These are phyloP conservation scores for Eulemur macaco DNA, from an alignment of 2,113 vertebrate genomes.

Conservation along the genomic window DNA sequence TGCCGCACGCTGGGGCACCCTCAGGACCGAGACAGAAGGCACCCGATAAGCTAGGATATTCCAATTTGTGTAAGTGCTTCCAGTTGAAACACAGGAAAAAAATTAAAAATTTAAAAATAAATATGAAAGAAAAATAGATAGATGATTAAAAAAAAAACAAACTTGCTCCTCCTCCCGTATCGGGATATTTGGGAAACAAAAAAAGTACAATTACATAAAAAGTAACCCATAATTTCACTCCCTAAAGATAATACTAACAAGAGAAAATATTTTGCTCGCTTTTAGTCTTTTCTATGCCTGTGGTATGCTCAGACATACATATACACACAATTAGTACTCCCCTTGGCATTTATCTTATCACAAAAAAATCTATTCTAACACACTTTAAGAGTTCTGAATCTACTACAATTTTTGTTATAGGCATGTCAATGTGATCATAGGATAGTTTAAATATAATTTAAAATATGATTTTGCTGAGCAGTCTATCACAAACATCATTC, in stretches of 20 bases:
- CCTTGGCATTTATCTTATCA: neutral
- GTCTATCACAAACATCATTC: neutral
- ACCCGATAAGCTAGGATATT: neutral
- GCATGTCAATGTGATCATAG: neutral
- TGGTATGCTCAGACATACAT: fast-evolving
- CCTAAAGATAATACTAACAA: neutral
- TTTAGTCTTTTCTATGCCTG: neutral
- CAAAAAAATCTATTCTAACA: neutral
- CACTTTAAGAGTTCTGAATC: neutral
- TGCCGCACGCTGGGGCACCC: neutral
- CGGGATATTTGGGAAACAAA: conserved; percentile 14
- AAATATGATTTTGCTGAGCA: neutral
- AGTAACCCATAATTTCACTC: neutral
- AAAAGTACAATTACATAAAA: neutral
- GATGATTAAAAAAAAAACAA: neutral
- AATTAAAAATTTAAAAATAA: neutral
- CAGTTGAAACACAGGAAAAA: neutral
- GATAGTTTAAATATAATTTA: neutral
- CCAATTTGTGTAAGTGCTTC: neutral
- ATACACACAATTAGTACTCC: neutral
- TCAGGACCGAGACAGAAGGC: neutral
- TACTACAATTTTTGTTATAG: neutral
- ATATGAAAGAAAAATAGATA: neutral
- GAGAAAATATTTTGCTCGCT: neutral
- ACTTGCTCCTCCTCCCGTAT: neutral